Percentiles rank a stretch among this genome's conserved stretches.
Evolutionary conservation across 2,888 invertebrate species (phyloP).

Genomic region (Netelia virgata): DNA sequence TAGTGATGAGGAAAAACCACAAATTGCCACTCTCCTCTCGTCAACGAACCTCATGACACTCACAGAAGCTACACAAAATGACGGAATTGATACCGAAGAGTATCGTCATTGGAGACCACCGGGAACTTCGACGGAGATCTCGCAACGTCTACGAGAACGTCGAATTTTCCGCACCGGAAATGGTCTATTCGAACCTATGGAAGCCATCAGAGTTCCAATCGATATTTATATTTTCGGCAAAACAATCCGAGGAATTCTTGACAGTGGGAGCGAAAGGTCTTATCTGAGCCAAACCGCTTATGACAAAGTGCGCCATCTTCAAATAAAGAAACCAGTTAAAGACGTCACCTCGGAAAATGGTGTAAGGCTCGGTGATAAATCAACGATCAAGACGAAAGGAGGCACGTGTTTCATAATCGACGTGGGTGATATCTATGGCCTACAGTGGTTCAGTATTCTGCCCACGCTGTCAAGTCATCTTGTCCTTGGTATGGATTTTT

Average conservation of each 20-base stretch:
- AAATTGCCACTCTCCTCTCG: constrained; percentile 1
- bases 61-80: not conserved
- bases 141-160: not conserved
- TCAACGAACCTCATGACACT: not conserved
- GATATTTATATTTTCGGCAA: not conserved
- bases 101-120: constrained; percentile 26
- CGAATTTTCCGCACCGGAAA: constrained; percentile 16
- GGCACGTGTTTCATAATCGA: constrained; percentile 19
- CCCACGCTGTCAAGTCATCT: not conserved
- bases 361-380: constrained; percentile 10
- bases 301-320: constrained; percentile 1
- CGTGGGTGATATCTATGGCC: constrained; percentile 13
- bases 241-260: not conserved
- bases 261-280: constrained; percentile 3
- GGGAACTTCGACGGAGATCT: not conserved
- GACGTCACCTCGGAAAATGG: constrained; percentile 2
- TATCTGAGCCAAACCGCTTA: not conserved
- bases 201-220: not conserved
- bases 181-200: not conserved
- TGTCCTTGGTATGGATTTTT: constrained; percentile 2
- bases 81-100: not conserved
- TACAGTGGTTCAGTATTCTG: constrained; percentile 26
- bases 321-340: not conserved
- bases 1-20: constrained; percentile 3
- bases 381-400: not conserved